Base-by-base conservation (phyloP, 1,140 invertebrate genomes). In the Eriocheir sinensis region DNA sequence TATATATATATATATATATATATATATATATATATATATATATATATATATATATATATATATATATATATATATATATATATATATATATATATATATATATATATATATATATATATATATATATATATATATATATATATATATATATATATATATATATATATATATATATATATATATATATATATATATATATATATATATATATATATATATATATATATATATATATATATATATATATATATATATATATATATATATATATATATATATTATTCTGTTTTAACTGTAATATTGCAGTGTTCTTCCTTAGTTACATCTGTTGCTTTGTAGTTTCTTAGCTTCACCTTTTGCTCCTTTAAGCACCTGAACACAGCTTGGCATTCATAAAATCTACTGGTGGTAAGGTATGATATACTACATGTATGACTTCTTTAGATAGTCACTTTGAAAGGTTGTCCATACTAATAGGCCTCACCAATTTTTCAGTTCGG, bases 171-270 rank as follows among this genome's bases (percentile, higher is more conserved):
- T 85, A 1, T 3, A 85, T 85, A 85, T 3, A 85, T 85, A 85
- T 85, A 1, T 85, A 85, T 85, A 85, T 85, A 85, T 85, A 27
- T 34, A 85, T 85, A 27, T 85, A 85, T 85, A 27, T 85, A 85
- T 85, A 27, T 85, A 85, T 85, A 27, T 85, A 85, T 85, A 27
- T 85, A 85, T 85, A 85, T 17, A 85, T 85, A 85, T 85, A 34
- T 27, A 85, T 85, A 85, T 3, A 85, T 85, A 85, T 85, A 2
- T 85, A 3, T 85, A 34, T 85, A 85, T 85, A 2, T 85, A 85
- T 85, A 34, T 85, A 85, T 85, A 3, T 85, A 85, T 2, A 3
- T 85, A 85, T 2, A 3, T 85, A 85, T 2, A 85, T 85, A 85
- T 2, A 85, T 85, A 85, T 2, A 3, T 85, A 85, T 2, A 85